These are phyloP conservation scores for Apodemia hepburni DNA, from an alignment of 2,888 invertebrate species.

Conservation along the genomic window DNA sequence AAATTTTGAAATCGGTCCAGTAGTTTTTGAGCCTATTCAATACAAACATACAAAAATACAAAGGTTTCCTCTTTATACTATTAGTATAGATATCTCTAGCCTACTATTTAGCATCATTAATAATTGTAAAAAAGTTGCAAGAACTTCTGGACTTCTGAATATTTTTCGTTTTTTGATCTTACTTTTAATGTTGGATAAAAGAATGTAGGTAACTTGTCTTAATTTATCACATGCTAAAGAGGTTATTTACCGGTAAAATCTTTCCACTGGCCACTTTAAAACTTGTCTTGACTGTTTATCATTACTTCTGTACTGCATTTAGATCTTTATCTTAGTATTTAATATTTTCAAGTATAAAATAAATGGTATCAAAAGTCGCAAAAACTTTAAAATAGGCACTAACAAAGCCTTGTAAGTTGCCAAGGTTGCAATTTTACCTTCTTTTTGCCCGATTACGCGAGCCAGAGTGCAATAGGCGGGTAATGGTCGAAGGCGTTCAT, in stretches of 20 bases:
- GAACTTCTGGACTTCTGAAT: no score
- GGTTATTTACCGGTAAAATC: conserved; percentile 5
- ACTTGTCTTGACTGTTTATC: neutral
- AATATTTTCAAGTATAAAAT: neutral
- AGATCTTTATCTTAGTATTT: neutral
- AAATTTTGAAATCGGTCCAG: no score
- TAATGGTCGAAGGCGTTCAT: conserved; percentile 3
- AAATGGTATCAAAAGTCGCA: conserved; percentile 4
- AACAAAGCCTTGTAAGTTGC: conserved; percentile 31
- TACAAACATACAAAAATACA: no score
- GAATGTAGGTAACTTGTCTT: conserved; percentile 32
- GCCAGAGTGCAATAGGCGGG: neutral
- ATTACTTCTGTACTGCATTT: conserved; percentile 5
- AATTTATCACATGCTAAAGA: conserved; percentile 6
- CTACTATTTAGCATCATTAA: no score
- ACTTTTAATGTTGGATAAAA: conserved; percentile 33
- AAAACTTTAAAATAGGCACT: conserved; percentile 15
- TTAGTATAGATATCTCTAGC: no score
- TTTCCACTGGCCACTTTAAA: conserved; percentile 1
- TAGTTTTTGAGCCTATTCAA: no score
- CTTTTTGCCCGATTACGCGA: conserved; percentile 35
- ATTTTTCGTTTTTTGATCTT: no score
- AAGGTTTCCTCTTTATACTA: no score
- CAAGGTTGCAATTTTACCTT: conserved; percentile 45
- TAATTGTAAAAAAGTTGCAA: no score